These are phyloP conservation scores for Prunella strophiata DNA, from an alignment of 2,797 vertebrate species.

Conservation along the genomic window DNA sequence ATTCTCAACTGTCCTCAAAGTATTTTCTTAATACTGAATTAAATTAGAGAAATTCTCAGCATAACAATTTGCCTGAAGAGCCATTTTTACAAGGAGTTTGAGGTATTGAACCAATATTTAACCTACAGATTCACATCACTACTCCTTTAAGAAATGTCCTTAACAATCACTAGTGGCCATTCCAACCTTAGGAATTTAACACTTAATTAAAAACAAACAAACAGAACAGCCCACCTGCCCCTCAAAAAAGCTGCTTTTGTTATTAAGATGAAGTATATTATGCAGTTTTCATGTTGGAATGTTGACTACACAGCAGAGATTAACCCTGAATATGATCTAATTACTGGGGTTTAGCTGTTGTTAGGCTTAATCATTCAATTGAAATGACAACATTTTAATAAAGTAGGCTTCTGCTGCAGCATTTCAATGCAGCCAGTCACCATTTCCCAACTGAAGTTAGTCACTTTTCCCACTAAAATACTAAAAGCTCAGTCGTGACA, in stretches of 20 bases:
- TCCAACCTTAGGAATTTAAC: neutral
- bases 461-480: neutral
- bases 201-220: too few species aligned
- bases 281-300: neutral
- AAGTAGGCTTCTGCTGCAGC: neutral
- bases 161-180: neutral
- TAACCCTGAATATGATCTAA: neutral
- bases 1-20: neutral
- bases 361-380: neutral
- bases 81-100: neutral
- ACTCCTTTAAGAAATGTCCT: neutral
- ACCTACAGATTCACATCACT: neutral
- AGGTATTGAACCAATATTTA: neutral
- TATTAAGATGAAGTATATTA: neutral
- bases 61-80: neutral
- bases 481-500: neutral
- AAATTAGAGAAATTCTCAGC: neutral
- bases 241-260: neutral
- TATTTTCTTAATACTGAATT: neutral
- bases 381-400: neutral
- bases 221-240: neutral
- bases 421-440: neutral
- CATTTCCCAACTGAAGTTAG: neutral
- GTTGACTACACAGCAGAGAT: neutral
- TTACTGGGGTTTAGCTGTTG: neutral